Conservation (phyloP, 1,140 invertebrate species). For the Calosoma granatense region DNA sequence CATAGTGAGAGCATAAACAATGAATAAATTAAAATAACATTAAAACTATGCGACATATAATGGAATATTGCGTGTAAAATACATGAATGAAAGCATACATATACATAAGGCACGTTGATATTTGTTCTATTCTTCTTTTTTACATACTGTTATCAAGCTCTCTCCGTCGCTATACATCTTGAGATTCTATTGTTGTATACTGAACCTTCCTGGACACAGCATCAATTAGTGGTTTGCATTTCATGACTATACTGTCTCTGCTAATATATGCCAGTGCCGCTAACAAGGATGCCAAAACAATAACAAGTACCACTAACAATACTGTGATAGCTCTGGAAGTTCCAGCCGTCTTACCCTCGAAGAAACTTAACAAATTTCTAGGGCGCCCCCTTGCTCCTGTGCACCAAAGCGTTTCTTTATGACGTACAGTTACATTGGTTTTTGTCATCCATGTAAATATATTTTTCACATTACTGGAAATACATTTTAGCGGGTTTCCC, state of each 20-base stretch:
- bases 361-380: constrained; percentile 26
- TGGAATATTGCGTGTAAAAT: too few species aligned
- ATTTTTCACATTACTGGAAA: constrained; percentile 44
- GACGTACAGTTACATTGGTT: constrained; percentile 50
- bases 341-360: constrained; percentile 22
- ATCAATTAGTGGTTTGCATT: constrained; percentile 52
- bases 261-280: constrained; percentile 49
- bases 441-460: constrained; percentile 53
- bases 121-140: too few species aligned
- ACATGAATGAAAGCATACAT: too few species aligned
- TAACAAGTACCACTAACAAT: constrained; percentile 44
- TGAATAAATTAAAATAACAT: too few species aligned
- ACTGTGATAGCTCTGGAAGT: constrained; percentile 40
- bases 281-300: constrained; percentile 43
- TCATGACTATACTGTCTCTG: constrained; percentile 43
- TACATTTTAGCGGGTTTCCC: constrained; percentile 58
- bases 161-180: constrained; percentile 33
- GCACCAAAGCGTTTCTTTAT: constrained; percentile 46
- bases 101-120: too few species aligned
- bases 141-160: too few species aligned
- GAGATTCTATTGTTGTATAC: constrained; percentile 55
- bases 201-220: constrained; percentile 58
- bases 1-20: too few species aligned
- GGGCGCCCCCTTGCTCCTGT: constrained; percentile 17
- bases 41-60: too few species aligned